Evolutionary conservation across 1,140 invertebrate species (phyloP), one percentile per base, ranked within the genome.

Genomic region (Hylaeus anthracinus): DNA sequence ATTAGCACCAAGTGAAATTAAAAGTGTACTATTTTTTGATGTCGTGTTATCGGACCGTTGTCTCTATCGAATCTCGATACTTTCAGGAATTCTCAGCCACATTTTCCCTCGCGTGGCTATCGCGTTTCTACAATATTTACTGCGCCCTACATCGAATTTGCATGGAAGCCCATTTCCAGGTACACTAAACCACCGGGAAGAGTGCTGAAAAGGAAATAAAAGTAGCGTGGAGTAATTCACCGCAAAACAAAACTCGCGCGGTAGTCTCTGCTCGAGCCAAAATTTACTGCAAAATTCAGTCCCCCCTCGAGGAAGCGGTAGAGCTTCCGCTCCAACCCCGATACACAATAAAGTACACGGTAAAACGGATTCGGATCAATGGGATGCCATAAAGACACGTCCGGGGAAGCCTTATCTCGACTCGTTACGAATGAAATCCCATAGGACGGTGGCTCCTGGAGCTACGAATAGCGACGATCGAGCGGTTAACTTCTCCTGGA

Each of bases 341-440:
- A 72, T 72, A 64, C 48, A 73, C 61, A 73, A 79, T 43, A 63
- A 65, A 71, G 51, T 73, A 72, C 70, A 48, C 77, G 61, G 45
- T 72, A 65, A 72, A 79, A 73, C 77, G 77, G 77, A 79, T 79
- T 63, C 70, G 77, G 70, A 79, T 79, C 77, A 79, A 79, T 79
- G 77, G 77, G 77, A 79, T 79, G 51, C 77, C 77, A 79, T 79
- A 79, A 73, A 79, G 77, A 79, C 70, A 72, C 77, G 70, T 79
- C 77, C 77, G 70, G 77, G 69, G 77, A 79, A 79, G 51, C 77
- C 77, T 79, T 79, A 79, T 79, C 77, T 79, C 51, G 43, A 60
- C 5, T 5, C 15, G 9, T 51, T 26, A 2, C 43, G 66, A 72
- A 73, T 73, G 70, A 79, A 79, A 79, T 79, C 77, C 77, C 61